Base-by-base conservation (phyloP, 1,140 invertebrate species). In the Drosophila obscura region DNA sequence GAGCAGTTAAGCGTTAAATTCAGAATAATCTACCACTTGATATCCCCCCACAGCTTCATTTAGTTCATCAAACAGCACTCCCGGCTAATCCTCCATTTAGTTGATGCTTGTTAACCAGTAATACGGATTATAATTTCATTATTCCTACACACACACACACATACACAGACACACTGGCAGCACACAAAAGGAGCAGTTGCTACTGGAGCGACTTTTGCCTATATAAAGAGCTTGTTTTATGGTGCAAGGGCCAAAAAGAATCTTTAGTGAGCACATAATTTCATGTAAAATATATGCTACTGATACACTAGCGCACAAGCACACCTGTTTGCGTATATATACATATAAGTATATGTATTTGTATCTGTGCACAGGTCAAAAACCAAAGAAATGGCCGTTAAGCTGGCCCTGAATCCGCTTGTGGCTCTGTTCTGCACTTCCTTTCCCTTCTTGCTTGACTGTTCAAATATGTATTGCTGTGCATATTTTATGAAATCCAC, bases 401-500 rank as follows among this genome's bases (percentile, higher is more conserved):
- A 19, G 19, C 41, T 49, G 43, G 35, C 22, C 28, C 52, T 73
- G 31, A n/a, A 26, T 39, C 28, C 15, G 31, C 31, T 31, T 31
- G 6, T 26, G 15, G 7, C 13, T 16, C 1, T 41, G 19, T 19
- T 1, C 11, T 49, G n/a, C 28, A 26, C 15, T 11, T 31, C 8
- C 9, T 13, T 35, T 13, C 6, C 19, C 1, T 11, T 24, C 6
- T 6, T 45, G 35, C 45, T 39, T 31, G 64, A 51, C 73, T 77
- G 63, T 51, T 85, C 63, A 87, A 85, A 81, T 87, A 87, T 87
- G 82, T 78, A 78, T 87, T 79, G 78, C 63, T 57, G 45, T 87
- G 64, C 75, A 85, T 85, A 87, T 87, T 85, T 87, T 75, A 85
- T 87, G 66, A 78, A 75, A 49, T 87, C 75, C 82, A 87, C 74